Evolutionary conservation across 2,888 invertebrate genomes (phyloP).

Genomic region (Mesoligia furuncula): DNA sequence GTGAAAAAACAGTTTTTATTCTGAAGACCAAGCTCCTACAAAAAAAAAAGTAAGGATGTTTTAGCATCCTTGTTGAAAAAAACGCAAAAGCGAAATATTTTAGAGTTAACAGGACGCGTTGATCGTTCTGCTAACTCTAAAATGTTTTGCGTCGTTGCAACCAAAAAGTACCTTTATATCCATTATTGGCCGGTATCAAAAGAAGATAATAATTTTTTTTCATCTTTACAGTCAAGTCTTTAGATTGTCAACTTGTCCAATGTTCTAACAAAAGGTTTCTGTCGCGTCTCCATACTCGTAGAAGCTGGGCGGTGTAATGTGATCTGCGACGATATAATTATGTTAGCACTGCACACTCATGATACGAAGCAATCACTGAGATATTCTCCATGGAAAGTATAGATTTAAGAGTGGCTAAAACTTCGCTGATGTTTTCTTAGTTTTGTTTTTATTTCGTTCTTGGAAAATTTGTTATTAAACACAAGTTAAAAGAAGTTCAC

Average conservation of each 20-base stretch:
- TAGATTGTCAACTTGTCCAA: background rate
- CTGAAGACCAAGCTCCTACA: background rate
- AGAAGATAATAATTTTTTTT: background rate
- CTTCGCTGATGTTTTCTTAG: background rate
- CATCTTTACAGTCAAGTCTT: background rate
- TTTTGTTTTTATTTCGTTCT: background rate
- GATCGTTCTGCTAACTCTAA: background rate
- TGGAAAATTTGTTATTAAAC: background rate
- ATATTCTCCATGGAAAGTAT: background rate
- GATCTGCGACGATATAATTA: constrained; percentile 26
- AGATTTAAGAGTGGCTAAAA: background rate
- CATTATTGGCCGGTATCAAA: background rate
- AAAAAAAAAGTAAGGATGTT: background rate
- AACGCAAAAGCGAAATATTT: too few relatives aligned
- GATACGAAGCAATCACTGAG: constrained; percentile 18
- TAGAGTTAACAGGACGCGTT: too few relatives aligned
- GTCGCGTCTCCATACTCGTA: background rate
- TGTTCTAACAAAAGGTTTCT: constrained; percentile 13
- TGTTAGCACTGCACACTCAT: constrained; percentile 16
- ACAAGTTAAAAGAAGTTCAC: background rate
- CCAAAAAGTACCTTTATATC: too few relatives aligned
- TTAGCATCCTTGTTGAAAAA: background rate
- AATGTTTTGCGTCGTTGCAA: background rate
- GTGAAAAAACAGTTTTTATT: background rate
- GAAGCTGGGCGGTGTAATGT: constrained; percentile 13